phyloP scores from a whole-genome alignment of 1,140 invertebrate species.

The Diuraphis noxia region DNA sequence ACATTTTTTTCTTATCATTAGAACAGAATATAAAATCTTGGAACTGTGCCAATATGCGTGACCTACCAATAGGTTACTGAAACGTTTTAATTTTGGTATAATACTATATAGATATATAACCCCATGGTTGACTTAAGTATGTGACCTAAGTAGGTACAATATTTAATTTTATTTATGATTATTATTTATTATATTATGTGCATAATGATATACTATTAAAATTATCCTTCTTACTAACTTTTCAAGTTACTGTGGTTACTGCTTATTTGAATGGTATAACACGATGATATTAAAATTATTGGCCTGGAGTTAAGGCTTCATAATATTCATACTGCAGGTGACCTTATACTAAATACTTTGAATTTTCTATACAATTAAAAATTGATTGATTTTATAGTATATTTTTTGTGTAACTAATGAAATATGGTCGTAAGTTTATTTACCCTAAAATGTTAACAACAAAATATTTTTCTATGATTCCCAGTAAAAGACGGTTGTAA shows the following conservation, averaged over 20 bases:
- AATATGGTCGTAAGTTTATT: not conserved
- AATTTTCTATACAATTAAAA: not conserved
- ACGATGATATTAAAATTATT: not conserved
- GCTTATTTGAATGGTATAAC: no score
- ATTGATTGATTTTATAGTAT: not conserved
- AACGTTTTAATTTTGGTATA: not conserved
- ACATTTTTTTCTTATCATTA: not conserved
- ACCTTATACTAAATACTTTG: not conserved
- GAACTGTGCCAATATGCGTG: not conserved
- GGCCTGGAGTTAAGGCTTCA: not conserved
- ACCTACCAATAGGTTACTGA: not conserved
- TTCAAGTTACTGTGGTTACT: not conserved
- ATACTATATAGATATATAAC: not conserved
- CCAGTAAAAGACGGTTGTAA: not conserved
- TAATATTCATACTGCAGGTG: no score
- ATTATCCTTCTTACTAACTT: not conserved
- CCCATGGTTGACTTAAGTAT: not conserved
- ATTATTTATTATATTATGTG: not conserved
- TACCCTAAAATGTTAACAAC: not conserved
- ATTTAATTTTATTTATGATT: not conserved
- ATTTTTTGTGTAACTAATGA: not conserved
- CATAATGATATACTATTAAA: not conserved
- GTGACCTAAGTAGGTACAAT: not conserved
- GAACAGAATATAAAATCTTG: not conserved
- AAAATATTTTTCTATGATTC: not conserved